phyloP scores from a whole-genome alignment of 2,113 vertebrate species.

The Paramisgurnus dabryanus region DNA sequence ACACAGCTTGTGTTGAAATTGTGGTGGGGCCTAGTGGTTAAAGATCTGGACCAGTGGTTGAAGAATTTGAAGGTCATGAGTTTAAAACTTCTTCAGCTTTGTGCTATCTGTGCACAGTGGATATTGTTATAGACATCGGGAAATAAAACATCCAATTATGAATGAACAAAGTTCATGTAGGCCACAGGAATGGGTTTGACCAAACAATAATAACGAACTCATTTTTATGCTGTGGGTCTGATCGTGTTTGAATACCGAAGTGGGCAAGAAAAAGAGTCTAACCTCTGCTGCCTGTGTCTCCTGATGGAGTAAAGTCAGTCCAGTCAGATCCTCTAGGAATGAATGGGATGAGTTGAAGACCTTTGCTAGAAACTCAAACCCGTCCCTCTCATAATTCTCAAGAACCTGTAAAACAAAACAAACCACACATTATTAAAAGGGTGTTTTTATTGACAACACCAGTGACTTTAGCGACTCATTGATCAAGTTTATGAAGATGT shows the following conservation, averaged over 20 bases:
- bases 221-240: neutral
- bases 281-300: conserved; percentile 98
- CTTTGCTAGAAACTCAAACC: conserved; percentile 90
- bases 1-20: too few relatives aligned
- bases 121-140: too few relatives aligned
- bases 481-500: too few relatives aligned
- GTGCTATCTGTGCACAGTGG: too few relatives aligned
- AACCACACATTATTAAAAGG: neutral
- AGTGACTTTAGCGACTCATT: too few relatives aligned
- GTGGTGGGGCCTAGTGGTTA: too few relatives aligned
- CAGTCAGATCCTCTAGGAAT: conserved; percentile 96
- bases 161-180: neutral
- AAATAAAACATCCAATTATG: too few relatives aligned
- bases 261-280: neutral
- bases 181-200: neutral
- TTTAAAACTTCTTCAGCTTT: too few relatives aligned
- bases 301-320: conserved; percentile 93
- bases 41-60: too few relatives aligned
- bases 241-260: neutral
- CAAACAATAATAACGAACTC: neutral
- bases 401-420: conserved; percentile 79
- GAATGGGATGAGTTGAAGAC: conserved; percentile 99
- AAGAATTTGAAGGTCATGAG: too few relatives aligned
- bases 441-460: too few relatives aligned
- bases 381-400: conserved; percentile 89